Evolutionary conservation across 2,797 vertebrate species (phyloP), one percentile per base, ranked within the genome.

Genomic region (Gallinago stenura): DNA sequence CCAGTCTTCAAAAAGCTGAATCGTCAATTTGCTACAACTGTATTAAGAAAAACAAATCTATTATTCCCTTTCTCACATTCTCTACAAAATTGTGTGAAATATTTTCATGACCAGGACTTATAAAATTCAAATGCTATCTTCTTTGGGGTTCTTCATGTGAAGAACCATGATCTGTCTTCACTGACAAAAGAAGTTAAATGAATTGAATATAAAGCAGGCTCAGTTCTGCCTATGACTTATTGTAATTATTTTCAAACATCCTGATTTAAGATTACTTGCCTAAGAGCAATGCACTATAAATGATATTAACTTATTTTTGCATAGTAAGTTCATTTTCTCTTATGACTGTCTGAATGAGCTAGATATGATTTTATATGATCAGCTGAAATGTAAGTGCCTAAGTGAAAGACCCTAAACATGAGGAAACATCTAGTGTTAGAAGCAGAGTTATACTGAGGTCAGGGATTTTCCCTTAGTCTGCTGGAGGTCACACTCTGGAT

Each of bases 71-170:
- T 84, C 53, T 69, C 58, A 78, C 10, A 30, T 86, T 69, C 68
- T 26, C 39, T 50, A 53, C 24, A 37, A 65, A 48, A 19, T 19
- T 65, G 81, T 79, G 73, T 64, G 4, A 95, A 89, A 68, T 75
- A 62, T 48, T 97, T 96, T 92, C 45, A 75, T 77, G 53, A 79
- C 22, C 30, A 45, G 30, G 90, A 95, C 60, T 84, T 51, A 83
- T 95, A 91, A 91, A 77, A 92, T 91, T 96, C 62, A 88, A 87
- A 95, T 87, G 9, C 51, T 90, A 53, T 82, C 21, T 31, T 93
- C 62, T 16, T 78, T 17, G 33, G 75, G 65, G 31, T 90, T 41
- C 94, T 92, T 89, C 51, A 83, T 66, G 80, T 90, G 48, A 62
- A 87, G 48, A 94, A 62, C 58, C 46, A 58, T 69, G 14, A 61